These are phyloP conservation scores for Cheirogaleus major DNA, from an alignment of 2,797 vertebrate species.

Conservation along the genomic window DNA sequence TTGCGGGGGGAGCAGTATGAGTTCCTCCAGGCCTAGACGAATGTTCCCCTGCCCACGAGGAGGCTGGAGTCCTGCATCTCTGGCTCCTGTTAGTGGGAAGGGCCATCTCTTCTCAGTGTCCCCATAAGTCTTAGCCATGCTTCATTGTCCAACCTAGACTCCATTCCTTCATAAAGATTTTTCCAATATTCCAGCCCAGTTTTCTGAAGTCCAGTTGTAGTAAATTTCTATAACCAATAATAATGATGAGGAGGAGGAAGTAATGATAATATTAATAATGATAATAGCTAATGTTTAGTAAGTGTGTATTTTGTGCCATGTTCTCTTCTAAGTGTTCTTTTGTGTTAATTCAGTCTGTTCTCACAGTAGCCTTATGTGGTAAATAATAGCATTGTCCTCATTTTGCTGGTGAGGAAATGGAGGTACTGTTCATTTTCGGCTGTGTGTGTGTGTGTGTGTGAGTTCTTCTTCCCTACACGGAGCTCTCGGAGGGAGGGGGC, in stretches of 20 bases:
- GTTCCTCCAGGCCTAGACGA: not conserved
- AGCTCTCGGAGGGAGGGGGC: not conserved
- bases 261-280: not conserved
- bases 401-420: not conserved
- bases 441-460: not conserved
- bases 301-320: not conserved
- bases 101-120: not conserved
- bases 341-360: not conserved
- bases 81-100: not conserved
- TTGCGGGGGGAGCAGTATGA: not conserved
- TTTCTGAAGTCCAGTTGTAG: not conserved
- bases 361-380: not conserved
- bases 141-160: not conserved
- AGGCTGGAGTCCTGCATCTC: not conserved
- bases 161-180: not conserved
- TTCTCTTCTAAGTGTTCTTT: not conserved
- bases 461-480: not conserved
- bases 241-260: not conserved
- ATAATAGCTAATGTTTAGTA: not conserved
- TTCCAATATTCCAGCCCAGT: not conserved
- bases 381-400: not conserved
- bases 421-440: not conserved
- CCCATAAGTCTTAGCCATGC: not conserved
- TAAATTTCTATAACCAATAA: not conserved
- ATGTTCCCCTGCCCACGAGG: not conserved